Conservation (phyloP, 2,888 invertebrate species). For the Meganola albula region DNA sequence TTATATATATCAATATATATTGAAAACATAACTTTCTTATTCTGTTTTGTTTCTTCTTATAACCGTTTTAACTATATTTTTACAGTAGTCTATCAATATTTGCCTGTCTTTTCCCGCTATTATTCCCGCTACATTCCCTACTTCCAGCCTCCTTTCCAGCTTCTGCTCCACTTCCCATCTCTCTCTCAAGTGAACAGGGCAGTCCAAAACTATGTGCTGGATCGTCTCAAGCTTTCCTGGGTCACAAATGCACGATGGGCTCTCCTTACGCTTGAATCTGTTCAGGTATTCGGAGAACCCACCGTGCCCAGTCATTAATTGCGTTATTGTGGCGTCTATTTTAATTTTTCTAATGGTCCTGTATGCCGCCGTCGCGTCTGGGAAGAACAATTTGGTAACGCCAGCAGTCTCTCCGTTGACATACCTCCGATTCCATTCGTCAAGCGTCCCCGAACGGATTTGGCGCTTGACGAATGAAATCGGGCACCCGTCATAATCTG, state of each 20-base stretch:
- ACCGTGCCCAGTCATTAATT: constrained; percentile 13
- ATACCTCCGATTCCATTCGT: constrained; percentile 6
- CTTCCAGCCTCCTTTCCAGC: not conserved
- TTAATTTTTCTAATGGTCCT: not conserved
- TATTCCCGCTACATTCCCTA: not conserved
- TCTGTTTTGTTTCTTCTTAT: not conserved
- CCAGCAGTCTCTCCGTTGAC: constrained; percentile 10
- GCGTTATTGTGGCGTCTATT: not conserved
- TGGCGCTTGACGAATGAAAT: constrained; percentile 13
- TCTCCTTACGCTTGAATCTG: constrained; percentile 13
- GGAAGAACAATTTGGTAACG: constrained; percentile 13
- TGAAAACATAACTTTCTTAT: not conserved
- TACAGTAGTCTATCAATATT: too few relatives aligned
- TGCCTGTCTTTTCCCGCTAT: not conserved
- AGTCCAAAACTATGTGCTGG: constrained; percentile 5
- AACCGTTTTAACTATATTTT: too few relatives aligned
- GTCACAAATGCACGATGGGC: constrained; percentile 16
- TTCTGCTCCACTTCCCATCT: not conserved
- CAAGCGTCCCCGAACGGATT: constrained; percentile 10
- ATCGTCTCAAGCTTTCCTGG: constrained; percentile 1
- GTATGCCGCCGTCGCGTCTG: constrained; percentile 5
- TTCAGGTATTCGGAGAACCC: constrained; percentile 16
- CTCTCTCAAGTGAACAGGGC: not conserved
- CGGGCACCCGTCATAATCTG: constrained; percentile 6
- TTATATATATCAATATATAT: not conserved